Base-by-base conservation (phyloP, 2,888 invertebrate genomes). In the Zygaena filipendulae region DNA sequence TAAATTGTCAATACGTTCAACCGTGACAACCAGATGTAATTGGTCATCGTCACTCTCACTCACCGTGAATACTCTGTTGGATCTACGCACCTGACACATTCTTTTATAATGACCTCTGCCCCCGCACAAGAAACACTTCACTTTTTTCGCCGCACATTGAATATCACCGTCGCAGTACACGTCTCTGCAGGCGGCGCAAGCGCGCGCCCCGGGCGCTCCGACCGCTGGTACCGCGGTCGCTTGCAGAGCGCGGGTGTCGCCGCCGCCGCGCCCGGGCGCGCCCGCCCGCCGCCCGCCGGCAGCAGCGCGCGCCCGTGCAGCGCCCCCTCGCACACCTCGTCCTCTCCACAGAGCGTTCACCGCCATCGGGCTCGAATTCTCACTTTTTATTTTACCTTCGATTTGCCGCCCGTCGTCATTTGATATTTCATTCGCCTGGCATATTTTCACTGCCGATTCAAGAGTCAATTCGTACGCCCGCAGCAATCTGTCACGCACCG, bases 101-200 rank as follows among this genome's bases (percentile, higher is more conserved):
- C 21, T 24, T 1, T 21, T 22, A 16, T 13, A 30, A 25, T 25
- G 21, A 9, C 25, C 30, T 19, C 11, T 26, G 7, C 23, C 12
- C 10, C 23, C 19, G 7, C 8, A 24, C 6, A 19, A n/a, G 18
- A 16, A 30, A 23, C 32, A 25, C 12, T 13, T 21, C 13, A n/a
- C 22, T 9, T 21, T 24, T 12, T 3, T 13, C 8, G 24, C 24
- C 13, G 24, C 13, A 24, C 21, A 40, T 3, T 23, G 24, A 7
- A 24, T 7, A 5, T 14, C 13, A 29, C 35, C 24, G 38, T 29
- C 27, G 85, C 84, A 14, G 13, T 7, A 6, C 24, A 24, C 32
- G 92, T 77, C 66, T 92, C 92, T 58, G 90, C 89, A 1, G 87
- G 86, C 23, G 90, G 84, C 23, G 91, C 86, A 61, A 89, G 91